A percentile compares a stretch with the other conserved stretches of the same genome.
Evolutionary conservation across 2,113 vertebrate species (phyloP).

Genomic region (Theristicus caerulescens): DNA sequence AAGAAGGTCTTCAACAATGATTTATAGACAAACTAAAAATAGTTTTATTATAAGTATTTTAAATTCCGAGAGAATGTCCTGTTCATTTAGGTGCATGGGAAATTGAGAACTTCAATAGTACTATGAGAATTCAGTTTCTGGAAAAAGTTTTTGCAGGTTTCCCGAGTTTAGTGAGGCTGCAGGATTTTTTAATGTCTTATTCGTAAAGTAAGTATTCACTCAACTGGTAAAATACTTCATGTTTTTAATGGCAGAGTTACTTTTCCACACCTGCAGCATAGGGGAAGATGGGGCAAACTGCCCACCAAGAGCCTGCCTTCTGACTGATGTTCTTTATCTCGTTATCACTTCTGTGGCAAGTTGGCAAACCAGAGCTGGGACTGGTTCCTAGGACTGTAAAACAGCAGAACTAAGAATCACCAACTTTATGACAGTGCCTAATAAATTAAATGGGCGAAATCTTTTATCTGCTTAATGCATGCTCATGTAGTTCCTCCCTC

Average conservation of each 20-base stretch:
- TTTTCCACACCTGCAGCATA: background rate
- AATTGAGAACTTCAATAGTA: background rate
- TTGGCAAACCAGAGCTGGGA: background rate
- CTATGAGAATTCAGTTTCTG: background rate
- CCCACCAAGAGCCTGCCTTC: background rate
- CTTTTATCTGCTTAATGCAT: background rate
- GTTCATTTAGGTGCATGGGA: background rate
- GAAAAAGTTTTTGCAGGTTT: background rate
- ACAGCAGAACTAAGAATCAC: background rate
- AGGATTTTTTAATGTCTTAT: background rate
- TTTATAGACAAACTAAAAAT: background rate
- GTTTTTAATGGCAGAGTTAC: background rate
- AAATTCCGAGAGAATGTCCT: background rate
- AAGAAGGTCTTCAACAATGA: background rate
- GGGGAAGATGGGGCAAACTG: background rate
- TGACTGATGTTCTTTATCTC: background rate
- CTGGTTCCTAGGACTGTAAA: background rate
- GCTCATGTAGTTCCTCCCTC: background rate
- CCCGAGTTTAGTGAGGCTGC: background rate
- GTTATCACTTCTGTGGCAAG: background rate
- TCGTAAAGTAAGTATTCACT: background rate
- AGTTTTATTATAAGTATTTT: background rate
- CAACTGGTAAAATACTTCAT: background rate
- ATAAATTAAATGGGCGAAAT: background rate
- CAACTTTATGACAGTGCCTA: background rate